Evolutionary conservation across 2,113 vertebrate genomes (phyloP).

Genomic region (Galemys pyrenaicus): DNA sequence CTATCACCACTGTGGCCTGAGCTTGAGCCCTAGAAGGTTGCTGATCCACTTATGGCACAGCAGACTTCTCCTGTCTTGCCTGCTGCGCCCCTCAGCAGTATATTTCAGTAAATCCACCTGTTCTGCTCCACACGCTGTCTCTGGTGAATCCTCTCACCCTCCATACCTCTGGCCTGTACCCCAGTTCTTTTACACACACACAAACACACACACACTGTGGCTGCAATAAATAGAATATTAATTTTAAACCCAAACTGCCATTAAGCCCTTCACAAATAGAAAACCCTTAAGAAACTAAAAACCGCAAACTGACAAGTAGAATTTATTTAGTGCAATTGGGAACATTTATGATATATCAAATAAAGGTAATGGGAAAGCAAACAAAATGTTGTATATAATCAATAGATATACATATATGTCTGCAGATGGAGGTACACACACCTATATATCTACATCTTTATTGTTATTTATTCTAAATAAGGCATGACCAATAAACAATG

Average conservation of each 20-base stretch:
- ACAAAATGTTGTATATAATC: not conserved
- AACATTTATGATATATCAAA: not conserved
- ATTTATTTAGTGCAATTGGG: not conserved
- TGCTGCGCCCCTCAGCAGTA: too few relatives aligned
- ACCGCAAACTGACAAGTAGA: not conserved
- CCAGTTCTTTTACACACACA: too few relatives aligned
- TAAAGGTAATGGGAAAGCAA: not conserved
- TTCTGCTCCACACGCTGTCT: too few relatives aligned
- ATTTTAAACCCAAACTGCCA: slow-evolving; percentile 48
- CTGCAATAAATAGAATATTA: slow-evolving; percentile 40
- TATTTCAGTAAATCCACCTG: too few relatives aligned
- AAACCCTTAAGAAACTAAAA: not conserved
- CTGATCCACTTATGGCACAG: too few relatives aligned
- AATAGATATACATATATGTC: not conserved
- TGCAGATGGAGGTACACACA: not conserved
- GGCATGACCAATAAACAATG: not conserved
- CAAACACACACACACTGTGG: not conserved
- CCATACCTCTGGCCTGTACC: too few relatives aligned
- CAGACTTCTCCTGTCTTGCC: too few relatives aligned
- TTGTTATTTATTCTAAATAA: not conserved
- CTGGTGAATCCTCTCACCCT: too few relatives aligned
- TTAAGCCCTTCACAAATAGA: slow-evolving; percentile 32
- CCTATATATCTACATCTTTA: not conserved
- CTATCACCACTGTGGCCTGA: too few relatives aligned
- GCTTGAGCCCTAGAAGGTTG: too few relatives aligned